Evolutionary conservation across 2,888 invertebrate species (phyloP), one percentile per base, ranked within the genome.

Genomic region (Leptarthrus brevirostris): DNA sequence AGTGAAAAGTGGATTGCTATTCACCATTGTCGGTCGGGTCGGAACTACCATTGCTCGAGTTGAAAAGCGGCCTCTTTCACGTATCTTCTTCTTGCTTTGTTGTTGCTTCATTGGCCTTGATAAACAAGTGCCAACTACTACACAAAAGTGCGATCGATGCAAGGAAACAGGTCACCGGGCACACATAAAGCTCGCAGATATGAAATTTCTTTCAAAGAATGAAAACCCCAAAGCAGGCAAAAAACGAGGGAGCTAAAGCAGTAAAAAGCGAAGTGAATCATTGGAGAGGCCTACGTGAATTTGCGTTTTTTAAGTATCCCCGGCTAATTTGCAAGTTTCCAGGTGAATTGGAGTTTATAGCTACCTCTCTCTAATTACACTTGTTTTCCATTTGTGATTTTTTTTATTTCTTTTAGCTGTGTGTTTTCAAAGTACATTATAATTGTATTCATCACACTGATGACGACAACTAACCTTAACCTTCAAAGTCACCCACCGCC

Each of bases 121-220:
- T 73, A 73, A 73, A 73, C 30, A 73, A 73, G 73, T 73, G 47
- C 73, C 61, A 58, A 73, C 61, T 61, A 73, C 73, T 61, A 73
- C 52, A 58, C 20, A 26, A 61, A 49, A 61, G 58, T 61, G 61
- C 73, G 73, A 73, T 73, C 73, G 73, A 73, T 73, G 58, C 73
- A 36, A 49, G 40, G 73, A 73, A 73, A 73, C 73, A 52, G 73
- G 73, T 73, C 73, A 73, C 73, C 56, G 61, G 61, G 61, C 73
- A 49, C 52, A 49, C 26, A 73, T 34, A 73, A 47, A 58, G 24
- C 10, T 3, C 49, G 61, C 16, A 26, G 47, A 24, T 49, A 47
- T 66, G 44, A 20, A 22, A 20, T n/a, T 20, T 49, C 47, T 26
- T 66, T 44, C n/a, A 66, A 47, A 47, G 44, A 66, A 66, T 49